Percentiles rank a stretch among this genome's conserved stretches.
These are phyloP conservation scores for human (Homo sapiens) DNA, from an alignment of 2,113 vertebrate species.

Conservation along the genomic window GRCh38 chr5:172466001-172466500, in stretches of 20 bases:
- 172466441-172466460: not conserved
- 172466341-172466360: not conserved
- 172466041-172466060: not conserved
- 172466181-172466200: not conserved
- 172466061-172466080: not conserved
- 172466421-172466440: not conserved
- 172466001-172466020: not conserved
- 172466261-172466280: not conserved
- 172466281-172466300: no score
- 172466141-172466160: not conserved
- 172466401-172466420: not conserved
- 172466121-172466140: no score
- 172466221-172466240: not conserved
- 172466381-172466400: not conserved
- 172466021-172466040: no score
- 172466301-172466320: not conserved
- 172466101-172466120: not conserved
- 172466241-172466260: not conserved
- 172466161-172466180: not conserved
- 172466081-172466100: not conserved
- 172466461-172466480: not conserved
- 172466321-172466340: not conserved
- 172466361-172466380: not conserved
- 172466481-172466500: not conserved
- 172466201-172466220: not conserved